Conservation (phyloP, 2,113 vertebrate species). For the Brienomyrus longianalis region DNA sequence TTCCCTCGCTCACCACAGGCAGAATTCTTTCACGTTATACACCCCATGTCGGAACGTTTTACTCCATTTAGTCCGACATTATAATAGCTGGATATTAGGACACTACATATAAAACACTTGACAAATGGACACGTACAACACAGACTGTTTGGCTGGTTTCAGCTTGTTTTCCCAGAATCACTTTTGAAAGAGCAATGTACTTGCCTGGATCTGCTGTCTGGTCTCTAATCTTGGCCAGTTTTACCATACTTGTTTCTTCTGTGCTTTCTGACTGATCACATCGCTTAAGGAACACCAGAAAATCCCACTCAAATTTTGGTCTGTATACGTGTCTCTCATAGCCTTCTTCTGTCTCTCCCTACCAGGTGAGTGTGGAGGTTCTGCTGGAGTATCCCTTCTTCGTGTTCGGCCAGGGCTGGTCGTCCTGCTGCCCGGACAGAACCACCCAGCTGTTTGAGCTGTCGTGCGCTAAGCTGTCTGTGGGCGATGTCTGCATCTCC, state of each 20-base stretch:
- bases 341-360: background rate
- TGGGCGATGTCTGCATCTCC: slow-evolving; percentile 97
- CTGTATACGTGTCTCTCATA: background rate
- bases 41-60: background rate
- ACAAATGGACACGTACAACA: background rate
- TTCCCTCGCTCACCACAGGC: background rate
- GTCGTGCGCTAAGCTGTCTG: slow-evolving; percentile 92
- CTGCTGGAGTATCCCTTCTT: slow-evolving; percentile 98
- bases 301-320: background rate
- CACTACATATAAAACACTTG: background rate
- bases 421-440: slow-evolving; percentile 91
- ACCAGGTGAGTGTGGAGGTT: slow-evolving; percentile 94
- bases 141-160: background rate
- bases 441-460: slow-evolving; percentile 95
- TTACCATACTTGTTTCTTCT: background rate
- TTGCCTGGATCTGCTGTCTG: background rate
- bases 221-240: background rate
- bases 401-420: slow-evolving; percentile 98
- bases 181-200: background rate
- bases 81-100: background rate
- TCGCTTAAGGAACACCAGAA: background rate
- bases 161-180: background rate
- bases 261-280: background rate
- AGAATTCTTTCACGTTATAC: background rate
- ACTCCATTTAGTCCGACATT: background rate